Conservation (phyloP, 1,140 invertebrate genomes). For the Drosophila serrata region DNA sequence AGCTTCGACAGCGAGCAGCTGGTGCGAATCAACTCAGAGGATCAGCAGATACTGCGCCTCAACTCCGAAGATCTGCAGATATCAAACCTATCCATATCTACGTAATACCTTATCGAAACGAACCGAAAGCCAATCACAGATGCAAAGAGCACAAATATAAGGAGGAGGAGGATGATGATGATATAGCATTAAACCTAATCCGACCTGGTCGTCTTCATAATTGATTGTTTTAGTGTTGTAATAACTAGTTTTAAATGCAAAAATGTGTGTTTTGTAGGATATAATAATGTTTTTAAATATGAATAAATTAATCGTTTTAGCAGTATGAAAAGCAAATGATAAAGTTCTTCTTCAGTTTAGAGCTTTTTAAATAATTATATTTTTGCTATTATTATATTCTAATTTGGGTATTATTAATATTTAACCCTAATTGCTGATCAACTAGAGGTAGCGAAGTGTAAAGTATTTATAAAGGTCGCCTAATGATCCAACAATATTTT, state of each 20-base stretch:
- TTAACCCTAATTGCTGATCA: neutral
- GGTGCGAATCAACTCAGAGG: conserved; percentile 85
- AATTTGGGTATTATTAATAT: too few relatives aligned
- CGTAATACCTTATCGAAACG: conserved; percentile 58
- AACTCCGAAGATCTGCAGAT: conserved; percentile 85
- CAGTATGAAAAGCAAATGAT: conserved; percentile 31
- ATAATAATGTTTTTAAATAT: conserved; percentile 55
- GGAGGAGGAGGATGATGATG: neutral
- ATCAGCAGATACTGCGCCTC: conserved; percentile 85
- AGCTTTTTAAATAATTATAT: neutral
- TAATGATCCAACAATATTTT: neutral
- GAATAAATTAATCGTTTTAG: conserved; percentile 77
- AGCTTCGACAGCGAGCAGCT: conserved; percentile 86
- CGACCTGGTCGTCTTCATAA: conserved; percentile 53
- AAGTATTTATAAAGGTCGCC: neutral
- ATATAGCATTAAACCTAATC: conserved; percentile 36
- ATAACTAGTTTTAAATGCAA: conserved; percentile 50
- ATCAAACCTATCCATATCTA: conserved; percentile 82
- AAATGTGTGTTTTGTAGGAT: conserved; percentile 67
- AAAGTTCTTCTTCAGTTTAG: neutral
- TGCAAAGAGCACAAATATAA: neutral
- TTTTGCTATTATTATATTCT: neutral
- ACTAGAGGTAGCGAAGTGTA: neutral
- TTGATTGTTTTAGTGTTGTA: conserved; percentile 60
- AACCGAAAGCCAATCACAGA: conserved; percentile 12